phyloP scores from a whole-genome alignment of 2,888 invertebrate genomes.

The Xanthorhoe designata region DNA sequence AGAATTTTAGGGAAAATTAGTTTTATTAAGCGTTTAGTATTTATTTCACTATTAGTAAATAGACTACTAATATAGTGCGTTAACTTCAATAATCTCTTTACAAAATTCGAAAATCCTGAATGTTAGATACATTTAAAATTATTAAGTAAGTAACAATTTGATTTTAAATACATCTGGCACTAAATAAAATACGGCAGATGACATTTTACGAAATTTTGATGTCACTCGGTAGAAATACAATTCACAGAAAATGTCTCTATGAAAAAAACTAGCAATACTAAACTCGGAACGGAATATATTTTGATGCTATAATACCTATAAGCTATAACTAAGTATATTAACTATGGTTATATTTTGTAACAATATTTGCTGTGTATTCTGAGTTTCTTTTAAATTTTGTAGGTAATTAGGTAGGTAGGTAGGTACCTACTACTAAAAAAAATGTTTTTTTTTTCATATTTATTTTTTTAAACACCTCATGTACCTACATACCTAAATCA shows the following conservation, averaged over 20 bases:
- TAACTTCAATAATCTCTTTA: conserved; percentile 51
- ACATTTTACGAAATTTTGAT: conserved; percentile 17
- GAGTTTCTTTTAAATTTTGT: too few relatives aligned
- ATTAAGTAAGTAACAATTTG: conserved; percentile 67
- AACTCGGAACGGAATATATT: too few relatives aligned
- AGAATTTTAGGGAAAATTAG: neutral
- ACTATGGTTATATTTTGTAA: too few relatives aligned
- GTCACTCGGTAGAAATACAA: conserved; percentile 19
- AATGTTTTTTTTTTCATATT: too few relatives aligned
- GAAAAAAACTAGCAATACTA: conserved; percentile 1
- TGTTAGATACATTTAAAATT: conserved; percentile 50
- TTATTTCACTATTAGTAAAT: conserved; percentile 19
- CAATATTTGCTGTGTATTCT: too few relatives aligned
- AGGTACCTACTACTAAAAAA: too few relatives aligned
- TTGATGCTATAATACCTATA: too few relatives aligned
- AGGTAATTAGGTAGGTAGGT: too few relatives aligned
- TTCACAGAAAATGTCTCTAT: neutral
- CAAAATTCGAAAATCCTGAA: conserved; percentile 36
- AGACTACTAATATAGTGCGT: conserved; percentile 35
- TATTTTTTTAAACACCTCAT: too few relatives aligned
- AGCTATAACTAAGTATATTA: too few relatives aligned
- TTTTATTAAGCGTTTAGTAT: conserved; percentile 16
- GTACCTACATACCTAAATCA: too few relatives aligned
- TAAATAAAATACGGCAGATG: conserved; percentile 40
- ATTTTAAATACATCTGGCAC: conserved; percentile 64